Percentiles rank a stretch among this genome's conserved stretches.
Evolutionary conservation across 2,888 invertebrate species (phyloP).

Genomic region (Autographa gamma): DNA sequence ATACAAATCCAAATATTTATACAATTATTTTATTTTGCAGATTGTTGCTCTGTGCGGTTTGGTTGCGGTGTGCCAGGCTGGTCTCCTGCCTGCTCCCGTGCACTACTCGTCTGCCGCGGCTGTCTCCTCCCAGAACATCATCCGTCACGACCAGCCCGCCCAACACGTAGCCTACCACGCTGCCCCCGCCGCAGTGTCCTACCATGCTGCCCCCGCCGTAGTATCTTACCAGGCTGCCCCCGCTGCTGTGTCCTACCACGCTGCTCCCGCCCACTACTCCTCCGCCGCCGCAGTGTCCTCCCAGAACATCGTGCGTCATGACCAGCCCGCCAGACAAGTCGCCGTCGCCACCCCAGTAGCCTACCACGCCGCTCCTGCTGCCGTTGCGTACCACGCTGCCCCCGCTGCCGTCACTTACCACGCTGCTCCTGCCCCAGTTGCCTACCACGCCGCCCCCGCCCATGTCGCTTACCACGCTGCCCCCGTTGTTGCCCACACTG

Average conservation of each 20-base stretch:
- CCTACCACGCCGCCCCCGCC: constrained; percentile 57
- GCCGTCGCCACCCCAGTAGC: constrained; percentile 40
- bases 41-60: constrained; percentile 67
- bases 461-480: constrained; percentile 64
- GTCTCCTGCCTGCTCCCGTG: constrained; percentile 54
- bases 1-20: too few relatives aligned
- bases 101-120: constrained; percentile 64
- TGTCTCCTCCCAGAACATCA: constrained; percentile 76
- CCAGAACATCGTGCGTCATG: constrained; percentile 74
- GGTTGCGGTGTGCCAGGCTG: constrained; percentile 59
- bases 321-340: constrained; percentile 60
- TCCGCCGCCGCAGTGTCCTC: constrained; percentile 72
- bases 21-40: constrained; percentile 56
- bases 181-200: constrained; percentile 47
- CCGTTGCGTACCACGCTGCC: constrained; percentile 49
- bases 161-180: constrained; percentile 52
- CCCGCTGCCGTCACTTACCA: constrained; percentile 49
- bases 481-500: constrained; percentile 62
- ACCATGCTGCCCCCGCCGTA: constrained; percentile 41
- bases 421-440: constrained; percentile 47
- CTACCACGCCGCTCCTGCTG: constrained; percentile 33
- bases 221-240: neutral
- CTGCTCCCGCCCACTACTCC: constrained; percentile 64
- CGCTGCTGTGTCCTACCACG: too few relatives aligned
- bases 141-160: constrained; percentile 72